Conservation (phyloP, 1,140 invertebrate genomes). For the Gonatopus flavifemur region DNA sequence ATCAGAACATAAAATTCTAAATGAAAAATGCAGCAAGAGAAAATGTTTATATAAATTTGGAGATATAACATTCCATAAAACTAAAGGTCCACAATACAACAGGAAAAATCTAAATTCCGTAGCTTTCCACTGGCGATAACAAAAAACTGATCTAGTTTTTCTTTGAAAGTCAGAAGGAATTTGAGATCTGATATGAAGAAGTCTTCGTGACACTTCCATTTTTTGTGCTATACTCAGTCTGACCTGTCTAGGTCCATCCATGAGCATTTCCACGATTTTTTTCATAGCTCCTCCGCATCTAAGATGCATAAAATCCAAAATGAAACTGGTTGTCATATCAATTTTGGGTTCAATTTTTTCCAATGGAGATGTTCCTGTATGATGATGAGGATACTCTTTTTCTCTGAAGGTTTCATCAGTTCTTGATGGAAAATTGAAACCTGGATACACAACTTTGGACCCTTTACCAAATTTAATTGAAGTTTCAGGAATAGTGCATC, state of each 20-base stretch:
- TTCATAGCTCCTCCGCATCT: neutral
- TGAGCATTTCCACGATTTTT: neutral
- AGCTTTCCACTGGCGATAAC: neutral
- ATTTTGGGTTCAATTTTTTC: neutral
- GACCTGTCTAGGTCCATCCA: neutral
- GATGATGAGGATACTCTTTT: neutral
- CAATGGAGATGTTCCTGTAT: neutral
- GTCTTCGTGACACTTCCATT: neutral
- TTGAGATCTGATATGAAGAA: neutral
- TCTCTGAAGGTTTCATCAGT: too few relatives aligned
- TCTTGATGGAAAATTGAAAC: too few relatives aligned
- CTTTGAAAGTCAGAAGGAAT: conserved; percentile 2
- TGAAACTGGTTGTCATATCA: neutral
- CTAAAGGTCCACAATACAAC: neutral
- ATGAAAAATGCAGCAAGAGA: neutral
- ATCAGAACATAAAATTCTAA: conserved; percentile 1
- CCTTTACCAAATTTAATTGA: too few relatives aligned
- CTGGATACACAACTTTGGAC: too few relatives aligned
- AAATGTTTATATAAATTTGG: conserved; percentile 1
- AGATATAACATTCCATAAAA: neutral
- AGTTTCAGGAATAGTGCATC: too few relatives aligned
- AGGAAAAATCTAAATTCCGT: neutral
- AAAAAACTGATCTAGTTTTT: neutral
- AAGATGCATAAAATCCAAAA: neutral
- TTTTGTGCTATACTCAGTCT: neutral